Evolutionary conservation across 2,797 vertebrate species (phyloP).

Genomic region (Brotula barbata): DNA sequence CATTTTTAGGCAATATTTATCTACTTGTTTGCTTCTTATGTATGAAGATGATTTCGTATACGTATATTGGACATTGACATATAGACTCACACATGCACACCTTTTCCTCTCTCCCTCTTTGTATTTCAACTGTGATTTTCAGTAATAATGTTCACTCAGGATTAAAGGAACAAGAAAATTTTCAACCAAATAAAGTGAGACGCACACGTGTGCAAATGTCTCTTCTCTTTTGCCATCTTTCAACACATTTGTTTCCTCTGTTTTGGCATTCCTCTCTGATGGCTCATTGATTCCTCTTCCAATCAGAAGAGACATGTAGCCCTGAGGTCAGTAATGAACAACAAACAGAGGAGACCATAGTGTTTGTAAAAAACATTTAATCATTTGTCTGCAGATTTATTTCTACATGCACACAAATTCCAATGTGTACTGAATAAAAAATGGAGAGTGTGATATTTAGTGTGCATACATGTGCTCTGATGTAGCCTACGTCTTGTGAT

Average conservation of each 20-base stretch:
- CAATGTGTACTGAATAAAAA: constrained; percentile 14
- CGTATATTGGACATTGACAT: too few relatives aligned
- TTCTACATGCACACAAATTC: too few relatives aligned
- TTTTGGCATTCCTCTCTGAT: constrained; percentile 16
- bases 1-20: too few relatives aligned
- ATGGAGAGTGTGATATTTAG: constrained; percentile 29
- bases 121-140: not conserved
- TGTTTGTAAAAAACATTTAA: too few relatives aligned
- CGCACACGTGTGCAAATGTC: not conserved
- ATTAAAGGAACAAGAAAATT: not conserved
- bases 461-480: constrained; percentile 32
- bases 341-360: too few relatives aligned
- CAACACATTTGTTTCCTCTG: constrained; percentile 4
- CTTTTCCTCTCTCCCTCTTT: too few relatives aligned
- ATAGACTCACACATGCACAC: too few relatives aligned
- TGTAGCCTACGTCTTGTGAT: constrained; percentile 35
- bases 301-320: constrained; percentile 1
- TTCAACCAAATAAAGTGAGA: not conserved
- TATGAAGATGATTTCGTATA: too few relatives aligned
- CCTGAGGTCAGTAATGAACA: constrained; percentile 7
- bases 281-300: constrained; percentile 19
- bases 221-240: not conserved
- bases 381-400: too few relatives aligned
- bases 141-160: not conserved
- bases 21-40: too few relatives aligned